Evolutionary conservation across 2,113 vertebrate species (phyloP), one percentile per base, ranked within the genome.

Genomic region (Cheirogaleus medius): DNA sequence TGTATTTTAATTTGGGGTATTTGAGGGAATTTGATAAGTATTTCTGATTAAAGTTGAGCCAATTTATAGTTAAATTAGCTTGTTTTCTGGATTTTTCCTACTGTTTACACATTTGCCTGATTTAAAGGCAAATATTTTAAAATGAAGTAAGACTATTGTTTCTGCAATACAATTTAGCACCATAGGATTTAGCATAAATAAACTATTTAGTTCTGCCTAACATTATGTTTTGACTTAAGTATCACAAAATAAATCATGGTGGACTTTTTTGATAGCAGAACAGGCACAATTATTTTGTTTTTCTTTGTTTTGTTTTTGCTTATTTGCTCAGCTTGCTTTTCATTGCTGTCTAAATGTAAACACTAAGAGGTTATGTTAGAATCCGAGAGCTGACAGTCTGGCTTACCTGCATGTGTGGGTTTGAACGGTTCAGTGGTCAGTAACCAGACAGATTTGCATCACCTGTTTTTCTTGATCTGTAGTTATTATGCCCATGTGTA

Each of bases 31-130:
- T 95, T 88, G 18, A 74, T 83, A 77, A 88, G 60, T 95, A 93
- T 58, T 87, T 73, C 29, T 47, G 0, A 49, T 84, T 63, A 88
- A 91, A 80, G 6, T 84, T 93, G 69, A 60, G 20, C 10, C 54
- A 85, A 34, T 83, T 95, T 77, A 87, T 47, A 87, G 9, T 63
- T 66, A 92, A 93, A 71, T 83, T 69, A 91, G 10, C 27, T 66
- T 71, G 17, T 78, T 52, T 68, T 71, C 44, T 87, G 44, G 9
- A 14, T 29, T 54, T 68, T 68, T 84, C 47, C 47, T 84, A 2
- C 4, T 2, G 4, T 14, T 95, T 58, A 58, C 27, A 60, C 15
- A 32, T 82, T 90, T 96, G 15, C 77, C 52, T 93, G 11, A 63
- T 89, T 85, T 90, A 92, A 77, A 25, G 73, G n/a, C 3, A 76